Conservation (phyloP, 2,113 vertebrate genomes). For the Seriola aureovittata region DNA sequence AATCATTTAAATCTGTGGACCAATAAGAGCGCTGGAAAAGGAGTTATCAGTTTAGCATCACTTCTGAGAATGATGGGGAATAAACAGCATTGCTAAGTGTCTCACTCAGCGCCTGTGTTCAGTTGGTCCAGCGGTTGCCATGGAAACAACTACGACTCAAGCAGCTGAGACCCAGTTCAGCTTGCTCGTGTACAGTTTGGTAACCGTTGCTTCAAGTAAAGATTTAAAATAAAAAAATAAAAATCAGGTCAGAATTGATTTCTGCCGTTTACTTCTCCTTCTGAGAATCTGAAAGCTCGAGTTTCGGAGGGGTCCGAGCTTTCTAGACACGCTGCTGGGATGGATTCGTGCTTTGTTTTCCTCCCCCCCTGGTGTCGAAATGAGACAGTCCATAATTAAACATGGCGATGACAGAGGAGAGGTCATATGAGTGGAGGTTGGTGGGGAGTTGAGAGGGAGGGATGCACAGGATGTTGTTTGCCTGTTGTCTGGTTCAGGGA, state of each 20-base stretch:
- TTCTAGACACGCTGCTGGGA: constrained; percentile 15
- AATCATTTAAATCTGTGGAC: constrained; percentile 34
- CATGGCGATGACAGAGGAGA: constrained; percentile 57
- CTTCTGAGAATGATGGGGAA: constrained; percentile 77
- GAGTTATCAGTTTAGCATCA: constrained; percentile 71
- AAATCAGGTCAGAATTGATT: constrained; percentile 66
- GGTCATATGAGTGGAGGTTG: constrained; percentile 69
- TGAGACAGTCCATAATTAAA: constrained; percentile 71
- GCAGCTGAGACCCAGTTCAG: constrained; percentile 68
- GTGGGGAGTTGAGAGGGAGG: constrained; percentile 34
- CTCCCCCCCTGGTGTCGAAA: constrained; percentile 54
- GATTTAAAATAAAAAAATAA: not conserved
- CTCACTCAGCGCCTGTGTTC: constrained; percentile 76
- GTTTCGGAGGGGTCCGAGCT: constrained; percentile 4
- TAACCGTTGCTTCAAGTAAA: constrained; percentile 47
- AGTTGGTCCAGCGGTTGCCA: constrained; percentile 74
- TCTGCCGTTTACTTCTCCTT: constrained; percentile 34
- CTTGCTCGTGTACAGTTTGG: constrained; percentile 56
- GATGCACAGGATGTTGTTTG: constrained; percentile 68
- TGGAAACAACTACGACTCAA: constrained; percentile 81
- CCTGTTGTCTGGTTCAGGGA: constrained; percentile 64
- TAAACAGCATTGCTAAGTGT: constrained; percentile 79
- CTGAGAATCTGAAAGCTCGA: constrained; percentile 28
- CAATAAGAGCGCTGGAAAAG: constrained; percentile 52
- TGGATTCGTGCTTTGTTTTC: constrained; percentile 42